Percentiles rank a stretch among this genome's conserved stretches.
Evolutionary conservation across 2,113 vertebrate genomes (phyloP).

Genomic region (Girardinichthys multiradiatus): DNA sequence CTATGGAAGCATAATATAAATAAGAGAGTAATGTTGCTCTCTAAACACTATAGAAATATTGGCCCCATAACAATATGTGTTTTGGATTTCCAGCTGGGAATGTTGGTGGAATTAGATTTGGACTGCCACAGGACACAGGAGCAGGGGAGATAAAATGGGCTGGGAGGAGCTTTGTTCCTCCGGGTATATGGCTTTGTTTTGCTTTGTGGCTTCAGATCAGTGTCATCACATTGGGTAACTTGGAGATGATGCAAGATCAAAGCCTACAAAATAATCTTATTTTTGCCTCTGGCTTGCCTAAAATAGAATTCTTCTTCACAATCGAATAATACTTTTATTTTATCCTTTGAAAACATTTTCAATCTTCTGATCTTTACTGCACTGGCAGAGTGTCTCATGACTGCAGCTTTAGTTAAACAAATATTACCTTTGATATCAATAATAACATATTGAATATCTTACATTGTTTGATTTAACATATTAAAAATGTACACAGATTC

Average conservation of each 20-base stretch:
- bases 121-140: neutral
- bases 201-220: neutral
- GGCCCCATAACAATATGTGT: neutral
- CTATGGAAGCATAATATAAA: neutral
- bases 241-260: neutral
- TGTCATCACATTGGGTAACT: neutral
- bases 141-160: too few relatives aligned
- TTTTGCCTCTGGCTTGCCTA: neutral
- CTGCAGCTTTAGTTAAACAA: neutral
- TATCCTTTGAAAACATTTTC: neutral
- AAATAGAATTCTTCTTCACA: neutral
- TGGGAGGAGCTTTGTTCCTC: too few relatives aligned
- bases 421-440: slow-evolving; percentile 1
- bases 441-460: neutral
- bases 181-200: neutral
- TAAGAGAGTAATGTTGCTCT: neutral
- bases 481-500: neutral
- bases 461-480: neutral
- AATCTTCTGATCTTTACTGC: neutral
- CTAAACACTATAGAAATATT: neutral
- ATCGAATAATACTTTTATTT: neutral
- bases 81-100: neutral
- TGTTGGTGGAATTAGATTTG: neutral
- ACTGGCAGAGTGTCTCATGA: neutral
- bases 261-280: neutral